Conservation (phyloP, 2,888 invertebrate species). For the Alloscopus bannaensis region DNA sequence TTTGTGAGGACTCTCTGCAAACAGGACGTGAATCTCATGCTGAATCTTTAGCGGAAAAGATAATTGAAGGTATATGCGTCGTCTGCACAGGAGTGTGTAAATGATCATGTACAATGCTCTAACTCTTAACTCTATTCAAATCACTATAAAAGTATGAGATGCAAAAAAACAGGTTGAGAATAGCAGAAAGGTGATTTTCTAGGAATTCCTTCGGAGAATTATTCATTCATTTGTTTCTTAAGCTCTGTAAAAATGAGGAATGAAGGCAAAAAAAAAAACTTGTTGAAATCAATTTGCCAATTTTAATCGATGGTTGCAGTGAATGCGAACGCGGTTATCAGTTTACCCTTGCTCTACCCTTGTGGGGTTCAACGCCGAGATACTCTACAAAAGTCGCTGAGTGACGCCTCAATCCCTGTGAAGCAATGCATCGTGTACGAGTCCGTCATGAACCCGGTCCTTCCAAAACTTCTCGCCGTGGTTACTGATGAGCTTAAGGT, state of each 20-base stretch:
- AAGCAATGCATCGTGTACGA: constrained; percentile 51
- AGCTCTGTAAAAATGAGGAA: too few relatives aligned
- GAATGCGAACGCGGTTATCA: background rate
- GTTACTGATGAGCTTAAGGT: constrained; percentile 15
- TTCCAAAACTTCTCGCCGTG: constrained; percentile 9
- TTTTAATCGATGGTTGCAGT: too few relatives aligned
- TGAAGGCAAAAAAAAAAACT: too few relatives aligned
- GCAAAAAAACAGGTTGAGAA: too few relatives aligned
- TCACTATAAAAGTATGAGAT: too few relatives aligned
- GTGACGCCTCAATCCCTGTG: constrained; percentile 27
- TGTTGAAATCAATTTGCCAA: too few relatives aligned
- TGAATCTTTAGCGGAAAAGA: constrained; percentile 53
- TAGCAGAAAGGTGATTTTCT: too few relatives aligned
- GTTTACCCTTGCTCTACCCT: constrained; percentile 60
- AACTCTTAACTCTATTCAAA: too few relatives aligned
- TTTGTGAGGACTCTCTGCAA: constrained; percentile 20
- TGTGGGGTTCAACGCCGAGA: constrained; percentile 61
- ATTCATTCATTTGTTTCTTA: too few relatives aligned
- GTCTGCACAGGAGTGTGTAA: too few relatives aligned
- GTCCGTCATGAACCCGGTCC: constrained; percentile 44
- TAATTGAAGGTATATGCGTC: constrained; percentile 62
- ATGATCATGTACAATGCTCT: too few relatives aligned
- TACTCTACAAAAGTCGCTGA: constrained; percentile 40
- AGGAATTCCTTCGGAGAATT: too few relatives aligned
- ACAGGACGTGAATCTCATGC: constrained; percentile 60